Evolutionary conservation across 2,113 vertebrate species (phyloP).

Genomic region (Daboia siamensis): DNA sequence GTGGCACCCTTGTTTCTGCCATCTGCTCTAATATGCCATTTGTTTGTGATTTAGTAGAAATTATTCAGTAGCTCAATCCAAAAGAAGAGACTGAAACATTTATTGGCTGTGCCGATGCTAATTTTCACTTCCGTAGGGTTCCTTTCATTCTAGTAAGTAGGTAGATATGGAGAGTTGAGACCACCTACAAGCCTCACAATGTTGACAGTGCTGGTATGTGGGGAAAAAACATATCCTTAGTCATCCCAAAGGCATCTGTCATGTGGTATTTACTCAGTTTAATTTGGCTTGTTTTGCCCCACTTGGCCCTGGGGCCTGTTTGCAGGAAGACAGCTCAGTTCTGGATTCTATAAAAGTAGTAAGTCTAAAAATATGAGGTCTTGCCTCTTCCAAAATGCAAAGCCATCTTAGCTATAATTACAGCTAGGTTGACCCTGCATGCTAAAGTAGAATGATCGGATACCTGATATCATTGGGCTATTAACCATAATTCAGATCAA

Average conservation of each 20-base stretch:
- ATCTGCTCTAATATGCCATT: slow-evolving; percentile 26
- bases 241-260: not conserved
- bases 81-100: slow-evolving; percentile 38
- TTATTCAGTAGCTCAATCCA: slow-evolving; percentile 32
- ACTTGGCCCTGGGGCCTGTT: not conserved
- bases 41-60: slow-evolving; percentile 51
- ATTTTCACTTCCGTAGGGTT: slow-evolving; percentile 20
- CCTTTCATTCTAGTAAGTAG: slow-evolving; percentile 9
- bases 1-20: slow-evolving; percentile 48
- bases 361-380: not conserved
- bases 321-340: not conserved
- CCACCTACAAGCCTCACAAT: not conserved
- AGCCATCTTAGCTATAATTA: not conserved
- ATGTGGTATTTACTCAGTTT: not conserved
- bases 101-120: slow-evolving; percentile 18
- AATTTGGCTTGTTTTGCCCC: not conserved
- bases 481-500: not conserved
- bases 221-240: not conserved
- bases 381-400: not conserved
- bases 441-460: not conserved
- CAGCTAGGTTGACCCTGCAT: not conserved
- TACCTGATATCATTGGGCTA: not conserved
- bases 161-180: too few species aligned
- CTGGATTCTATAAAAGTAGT: not conserved
- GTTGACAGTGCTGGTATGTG: not conserved